A percentile compares a stretch with the other conserved stretches of the same genome.
Conservation (phyloP, 2,113 vertebrate species). For the Zosterops borbonicus region DNA sequence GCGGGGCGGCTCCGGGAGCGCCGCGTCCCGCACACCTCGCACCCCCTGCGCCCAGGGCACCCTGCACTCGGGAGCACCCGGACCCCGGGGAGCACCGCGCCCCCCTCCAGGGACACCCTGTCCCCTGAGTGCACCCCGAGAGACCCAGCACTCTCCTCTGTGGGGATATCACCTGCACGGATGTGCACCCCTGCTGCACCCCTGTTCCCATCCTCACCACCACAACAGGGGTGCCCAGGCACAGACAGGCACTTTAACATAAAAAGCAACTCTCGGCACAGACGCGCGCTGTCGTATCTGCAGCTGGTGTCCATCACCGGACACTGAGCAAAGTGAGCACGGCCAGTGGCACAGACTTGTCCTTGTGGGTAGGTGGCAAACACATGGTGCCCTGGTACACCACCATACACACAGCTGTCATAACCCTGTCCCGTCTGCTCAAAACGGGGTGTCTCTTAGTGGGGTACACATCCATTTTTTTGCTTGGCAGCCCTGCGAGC, state of each 20-base stretch:
- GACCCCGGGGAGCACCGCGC: no score
- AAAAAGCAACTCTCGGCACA: no score
- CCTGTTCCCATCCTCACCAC: neutral
- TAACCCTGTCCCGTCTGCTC: neutral
- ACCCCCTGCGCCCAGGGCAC: no score
- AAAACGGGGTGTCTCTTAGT: rapidly evolving
- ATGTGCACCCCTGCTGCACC: no score
- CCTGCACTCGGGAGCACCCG: no score
- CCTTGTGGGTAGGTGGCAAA: rapidly evolving
- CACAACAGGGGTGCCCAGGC: neutral
- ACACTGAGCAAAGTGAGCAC: rapidly evolving
- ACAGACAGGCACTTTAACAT: rapidly evolving
- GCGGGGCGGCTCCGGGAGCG: neutral
- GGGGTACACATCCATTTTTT: neutral
- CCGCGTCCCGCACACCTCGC: neutral
- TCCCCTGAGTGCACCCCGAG: no score
- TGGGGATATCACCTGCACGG: neutral
- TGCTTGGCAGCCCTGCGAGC: neutral
- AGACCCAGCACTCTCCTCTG: no score
- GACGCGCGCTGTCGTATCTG: rapidly evolving
- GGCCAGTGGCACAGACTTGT: neutral
- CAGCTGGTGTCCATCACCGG: neutral
- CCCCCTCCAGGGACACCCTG: no score
- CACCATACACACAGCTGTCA: neutral
- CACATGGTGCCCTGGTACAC: rapidly evolving